phyloP scores from a whole-genome alignment of 2,797 vertebrate genomes.

The Microhierax caerulescens region DNA sequence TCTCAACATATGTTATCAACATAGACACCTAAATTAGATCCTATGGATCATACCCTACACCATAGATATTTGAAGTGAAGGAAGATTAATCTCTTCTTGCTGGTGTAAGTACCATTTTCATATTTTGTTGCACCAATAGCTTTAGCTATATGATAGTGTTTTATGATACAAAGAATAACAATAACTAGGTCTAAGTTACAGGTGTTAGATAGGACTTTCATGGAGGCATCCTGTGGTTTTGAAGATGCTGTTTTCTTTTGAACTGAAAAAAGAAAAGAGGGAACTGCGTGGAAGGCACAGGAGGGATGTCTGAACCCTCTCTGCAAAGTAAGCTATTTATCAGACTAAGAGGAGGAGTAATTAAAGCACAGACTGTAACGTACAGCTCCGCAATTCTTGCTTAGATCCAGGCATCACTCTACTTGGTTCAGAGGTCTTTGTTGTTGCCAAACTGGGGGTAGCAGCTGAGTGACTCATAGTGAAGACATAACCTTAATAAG shows the following conservation, averaged over 20 bases:
- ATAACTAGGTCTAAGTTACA: neutral
- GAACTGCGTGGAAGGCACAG: neutral
- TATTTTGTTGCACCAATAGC: neutral
- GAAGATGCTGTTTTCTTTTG: neutral
- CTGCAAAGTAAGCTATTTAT: neutral
- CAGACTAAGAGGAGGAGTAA: neutral
- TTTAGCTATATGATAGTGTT: neutral
- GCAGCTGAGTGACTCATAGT: neutral
- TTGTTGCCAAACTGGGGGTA: neutral
- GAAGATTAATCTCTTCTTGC: neutral
- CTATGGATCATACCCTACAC: neutral
- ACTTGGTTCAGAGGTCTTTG: neutral
- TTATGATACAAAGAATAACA: neutral
- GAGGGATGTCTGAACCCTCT: neutral
- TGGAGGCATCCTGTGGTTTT: neutral
- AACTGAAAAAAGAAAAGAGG: neutral
- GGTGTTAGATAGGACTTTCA: neutral
- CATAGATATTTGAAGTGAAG: neutral
- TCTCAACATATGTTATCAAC: too few species aligned
- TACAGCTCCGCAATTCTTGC: neutral
- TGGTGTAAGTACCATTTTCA: neutral
- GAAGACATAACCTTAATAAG: neutral
- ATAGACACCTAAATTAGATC: neutral
- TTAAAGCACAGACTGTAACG: neutral
- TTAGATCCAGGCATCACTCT: neutral